Percentiles rank a stretch among this genome's conserved stretches.
Evolutionary conservation across 2,888 invertebrate genomes (phyloP).

Genomic region (Arctia plantaginis): DNA sequence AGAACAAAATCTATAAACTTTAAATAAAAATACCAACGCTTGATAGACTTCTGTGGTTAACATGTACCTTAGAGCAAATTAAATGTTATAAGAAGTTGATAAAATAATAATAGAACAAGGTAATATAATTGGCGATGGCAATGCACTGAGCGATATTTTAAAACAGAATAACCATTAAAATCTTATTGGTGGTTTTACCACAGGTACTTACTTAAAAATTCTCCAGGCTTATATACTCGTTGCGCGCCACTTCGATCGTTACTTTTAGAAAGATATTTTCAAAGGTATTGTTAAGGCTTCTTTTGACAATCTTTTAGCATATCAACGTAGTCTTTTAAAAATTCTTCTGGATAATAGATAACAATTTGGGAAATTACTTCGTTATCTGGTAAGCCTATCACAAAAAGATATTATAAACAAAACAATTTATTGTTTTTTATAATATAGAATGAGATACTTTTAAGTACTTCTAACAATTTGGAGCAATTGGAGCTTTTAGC

Average conservation of each 20-base stretch:
- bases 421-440: background rate
- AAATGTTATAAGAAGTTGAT: background rate
- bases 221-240: background rate
- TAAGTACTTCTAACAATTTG: background rate
- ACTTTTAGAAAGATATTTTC: too few species aligned
- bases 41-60: background rate
- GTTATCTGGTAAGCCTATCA: background rate
- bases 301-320: background rate
- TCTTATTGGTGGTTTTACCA: too few species aligned
- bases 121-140: too few species aligned
- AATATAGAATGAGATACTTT: too few species aligned
- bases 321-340: background rate
- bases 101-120: too few species aligned
- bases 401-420: background rate
- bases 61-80: background rate
- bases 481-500: too few species aligned
- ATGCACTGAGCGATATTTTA: too few species aligned
- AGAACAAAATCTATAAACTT: too few species aligned
- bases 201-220: background rate
- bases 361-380: background rate
- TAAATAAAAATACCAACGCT: background rate
- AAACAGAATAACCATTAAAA: too few species aligned
- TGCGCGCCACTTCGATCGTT: too few species aligned
- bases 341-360: background rate
- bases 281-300: background rate